Percentiles rank a stretch among this genome's conserved stretches.
Evolutionary conservation across 1,140 invertebrate genomes (phyloP).

Genomic region (Periplaneta americana): DNA sequence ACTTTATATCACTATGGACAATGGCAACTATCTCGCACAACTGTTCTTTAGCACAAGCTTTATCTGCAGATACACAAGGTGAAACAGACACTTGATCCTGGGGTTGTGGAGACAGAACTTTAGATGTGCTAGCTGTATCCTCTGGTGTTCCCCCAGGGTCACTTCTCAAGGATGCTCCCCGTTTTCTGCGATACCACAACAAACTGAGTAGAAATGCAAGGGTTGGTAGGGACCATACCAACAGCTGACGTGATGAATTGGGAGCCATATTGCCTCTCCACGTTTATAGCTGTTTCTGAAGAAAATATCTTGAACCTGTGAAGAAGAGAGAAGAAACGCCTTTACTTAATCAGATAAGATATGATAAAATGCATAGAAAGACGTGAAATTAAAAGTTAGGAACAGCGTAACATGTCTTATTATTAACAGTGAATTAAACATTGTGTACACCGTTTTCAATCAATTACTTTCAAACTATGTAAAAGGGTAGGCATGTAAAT

Average conservation of each 20-base stretch:
- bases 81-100: not conserved
- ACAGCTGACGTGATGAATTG: conserved; percentile 31
- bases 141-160: conserved; percentile 38
- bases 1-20: not conserved
- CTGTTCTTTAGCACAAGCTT: not conserved
- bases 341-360: no score
- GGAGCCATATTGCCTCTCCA: conserved; percentile 4
- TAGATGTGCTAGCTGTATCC: not conserved
- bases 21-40: not conserved
- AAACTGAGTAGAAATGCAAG: conserved; percentile 53
- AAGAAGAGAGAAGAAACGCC: conserved; percentile 9
- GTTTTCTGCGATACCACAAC: conserved; percentile 56
- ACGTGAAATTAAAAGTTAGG: no score
- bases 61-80: not conserved
- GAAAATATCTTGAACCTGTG: conserved; percentile 5
- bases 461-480: no score
- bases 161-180: conserved; percentile 36
- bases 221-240: conserved; percentile 52
- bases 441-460: no score
- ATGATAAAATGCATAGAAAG: no score
- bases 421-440: no score
- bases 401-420: no score
- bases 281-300: not conserved
- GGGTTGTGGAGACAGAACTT: not conserved
- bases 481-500: no score